Evolutionary conservation across 2,888 invertebrate genomes (phyloP), one percentile per base, ranked within the genome.

Genomic region (Syrista parreyssii): DNA sequence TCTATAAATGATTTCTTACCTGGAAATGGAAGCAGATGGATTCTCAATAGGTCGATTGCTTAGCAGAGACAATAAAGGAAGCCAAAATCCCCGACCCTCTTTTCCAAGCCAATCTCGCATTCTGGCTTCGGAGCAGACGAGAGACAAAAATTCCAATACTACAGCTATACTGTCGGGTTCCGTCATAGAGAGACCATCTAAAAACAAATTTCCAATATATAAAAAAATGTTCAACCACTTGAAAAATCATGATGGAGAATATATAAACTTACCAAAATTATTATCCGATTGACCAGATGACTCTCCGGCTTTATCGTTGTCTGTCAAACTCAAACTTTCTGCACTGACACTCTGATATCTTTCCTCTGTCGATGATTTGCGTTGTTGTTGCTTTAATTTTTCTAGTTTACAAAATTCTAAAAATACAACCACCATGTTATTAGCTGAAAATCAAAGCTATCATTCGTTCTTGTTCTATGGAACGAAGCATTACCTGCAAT

Each of bases 81-180:
- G 93, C 98, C 98, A 98, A 92, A 98, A 98, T n/a, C 94, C 93
- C 3, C 95, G 94, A 11, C 97, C 97, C 83, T 96, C 95, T 75
- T 93, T 92, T 23, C 98, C 98, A 74, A 98, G 93, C 98, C 98
- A 98, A 91, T 97, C 96, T 83, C 97, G 95, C 93, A 98, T 95
- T 82, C 94, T 93, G 32, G 95, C 95, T 86, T 97, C 97, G 33
- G 95, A 94, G 89, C 97, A 96, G 79, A 97, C 94, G 81, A 96
- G 95, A 0, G 96, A 95, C 87, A 97, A 95, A 92, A 98, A 97
- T 86, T 96, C 95, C 79, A 98, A 93, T 75, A 97, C 94, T 75
- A 93, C 92, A 0, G 94, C 94, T 74, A 95, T 93, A 86, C 94
- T 94, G 75, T 94, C 93, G 34, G 94, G 92, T 81, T 93, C 93